Percentiles rank a stretch among this genome's conserved stretches.
Conservation (phyloP, 2,113 vertebrate genomes). For the Mystacornis crossleyi region DNA sequence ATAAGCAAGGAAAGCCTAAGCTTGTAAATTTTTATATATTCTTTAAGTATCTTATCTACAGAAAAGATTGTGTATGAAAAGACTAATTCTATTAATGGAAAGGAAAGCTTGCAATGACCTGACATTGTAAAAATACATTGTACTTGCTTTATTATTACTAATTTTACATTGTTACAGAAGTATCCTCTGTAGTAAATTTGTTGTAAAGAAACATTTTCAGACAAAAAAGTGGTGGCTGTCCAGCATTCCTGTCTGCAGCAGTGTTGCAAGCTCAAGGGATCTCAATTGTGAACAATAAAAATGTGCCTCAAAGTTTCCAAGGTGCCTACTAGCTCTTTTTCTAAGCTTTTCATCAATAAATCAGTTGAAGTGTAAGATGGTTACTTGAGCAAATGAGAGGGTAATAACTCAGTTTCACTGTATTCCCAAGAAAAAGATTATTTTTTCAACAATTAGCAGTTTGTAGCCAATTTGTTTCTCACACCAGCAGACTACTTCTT, state of each 20-base stretch:
- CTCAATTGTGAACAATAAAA: background rate
- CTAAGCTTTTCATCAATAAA: conserved; percentile 31
- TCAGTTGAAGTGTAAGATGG: background rate
- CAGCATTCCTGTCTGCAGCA: background rate
- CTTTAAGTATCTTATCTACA: background rate
- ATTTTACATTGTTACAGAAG: background rate
- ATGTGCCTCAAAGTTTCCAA: background rate
- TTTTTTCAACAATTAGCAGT: conserved; percentile 17
- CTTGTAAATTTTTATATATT: background rate
- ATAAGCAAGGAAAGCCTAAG: background rate
- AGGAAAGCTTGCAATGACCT: background rate
- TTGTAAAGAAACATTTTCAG: background rate
- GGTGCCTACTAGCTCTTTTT: conserved; percentile 12
- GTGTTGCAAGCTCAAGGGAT: background rate
- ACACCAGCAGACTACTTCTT: background rate
- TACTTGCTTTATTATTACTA: background rate
- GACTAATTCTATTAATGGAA: background rate
- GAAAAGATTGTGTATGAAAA: background rate
- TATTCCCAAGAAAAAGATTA: background rate
- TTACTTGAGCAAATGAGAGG: conserved; percentile 14
- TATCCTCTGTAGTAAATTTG: background rate
- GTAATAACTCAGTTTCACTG: conserved; percentile 1
- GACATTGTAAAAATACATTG: background rate
- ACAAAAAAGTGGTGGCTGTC: background rate
- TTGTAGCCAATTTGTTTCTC: background rate